Percentiles rank a stretch among this genome's conserved stretches.
These are phyloP conservation scores for Torymus texanus DNA, from an alignment of 2,888 invertebrate species.

Conservation along the genomic window DNA sequence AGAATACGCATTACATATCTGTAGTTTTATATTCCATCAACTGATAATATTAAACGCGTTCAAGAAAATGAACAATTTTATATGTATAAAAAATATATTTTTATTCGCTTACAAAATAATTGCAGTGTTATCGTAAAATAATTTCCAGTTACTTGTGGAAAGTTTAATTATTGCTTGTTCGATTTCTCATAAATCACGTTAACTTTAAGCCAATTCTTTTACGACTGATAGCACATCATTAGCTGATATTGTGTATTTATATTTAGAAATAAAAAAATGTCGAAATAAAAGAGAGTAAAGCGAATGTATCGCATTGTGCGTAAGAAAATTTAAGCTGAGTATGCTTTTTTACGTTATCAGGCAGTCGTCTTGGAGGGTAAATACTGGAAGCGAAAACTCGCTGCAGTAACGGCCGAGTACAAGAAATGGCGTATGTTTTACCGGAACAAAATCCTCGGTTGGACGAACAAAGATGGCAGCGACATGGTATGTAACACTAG, in stretches of 20 bases:
- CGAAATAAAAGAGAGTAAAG: not conserved
- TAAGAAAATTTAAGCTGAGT: constrained; percentile 25
- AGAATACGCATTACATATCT: constrained; percentile 61
- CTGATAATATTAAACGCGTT: too few relatives aligned
- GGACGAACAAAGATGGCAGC: constrained; percentile 83
- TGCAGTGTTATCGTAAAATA: too few relatives aligned
- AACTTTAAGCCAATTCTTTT: not conserved
- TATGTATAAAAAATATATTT: too few relatives aligned
- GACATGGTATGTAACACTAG: constrained; percentile 80
- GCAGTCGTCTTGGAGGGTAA: constrained; percentile 98
- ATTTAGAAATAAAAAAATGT: not conserved
- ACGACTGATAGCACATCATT: not conserved
- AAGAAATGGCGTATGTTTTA: constrained; percentile 98
- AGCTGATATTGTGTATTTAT: constrained; percentile 11
- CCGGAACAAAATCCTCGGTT: constrained; percentile 86
- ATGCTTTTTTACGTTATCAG: constrained; percentile 76
- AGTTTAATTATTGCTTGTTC: too few relatives aligned
- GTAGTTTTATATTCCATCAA: not conserved
- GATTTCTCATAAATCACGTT: not conserved
- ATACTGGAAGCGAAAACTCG: constrained; percentile 98
- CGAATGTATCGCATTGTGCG: not conserved
- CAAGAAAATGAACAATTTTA: too few relatives aligned
- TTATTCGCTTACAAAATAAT: too few relatives aligned
- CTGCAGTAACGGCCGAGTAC: constrained; percentile 98
- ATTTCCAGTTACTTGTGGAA: too few relatives aligned